phyloP scores from a whole-genome alignment of 2,113 vertebrate genomes.

The Sinocyclocheilus anshuiensis region DNA sequence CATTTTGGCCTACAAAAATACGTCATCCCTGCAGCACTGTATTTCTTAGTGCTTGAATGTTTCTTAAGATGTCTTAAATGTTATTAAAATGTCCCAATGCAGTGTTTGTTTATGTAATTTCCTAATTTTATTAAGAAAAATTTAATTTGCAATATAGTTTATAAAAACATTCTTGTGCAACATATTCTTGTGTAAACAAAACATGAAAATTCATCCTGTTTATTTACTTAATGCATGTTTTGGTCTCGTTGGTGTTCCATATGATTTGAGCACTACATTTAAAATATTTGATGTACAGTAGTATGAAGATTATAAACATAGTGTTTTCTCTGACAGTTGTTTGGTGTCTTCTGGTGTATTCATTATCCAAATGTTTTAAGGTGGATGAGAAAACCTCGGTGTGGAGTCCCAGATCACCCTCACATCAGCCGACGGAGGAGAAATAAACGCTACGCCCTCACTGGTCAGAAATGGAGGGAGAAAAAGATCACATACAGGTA shows the following conservation, averaged over 20 bases:
- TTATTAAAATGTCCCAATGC: too few relatives aligned
- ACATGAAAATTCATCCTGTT: not conserved
- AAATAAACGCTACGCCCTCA: slow-evolving; percentile 96
- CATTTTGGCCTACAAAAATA: not conserved
- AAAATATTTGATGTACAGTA: not conserved
- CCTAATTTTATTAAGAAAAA: not conserved
- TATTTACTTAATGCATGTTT: not conserved
- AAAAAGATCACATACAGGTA: slow-evolving; percentile 98
- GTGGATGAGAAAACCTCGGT: slow-evolving; percentile 97
- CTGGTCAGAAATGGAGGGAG: slow-evolving; percentile 96
- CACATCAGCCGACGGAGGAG: slow-evolving; percentile 84
- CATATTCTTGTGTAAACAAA: not conserved
- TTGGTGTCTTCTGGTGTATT: slow-evolving; percentile 11
- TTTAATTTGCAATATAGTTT: not conserved
- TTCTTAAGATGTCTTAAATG: not conserved
- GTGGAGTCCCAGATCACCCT: slow-evolving; percentile 93
- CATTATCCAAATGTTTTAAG: slow-evolving; percentile 66
- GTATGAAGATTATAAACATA: not conserved
- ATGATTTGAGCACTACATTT: not conserved
- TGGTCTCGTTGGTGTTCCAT: not conserved
- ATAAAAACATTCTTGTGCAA: not conserved
- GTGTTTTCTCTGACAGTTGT: not conserved
- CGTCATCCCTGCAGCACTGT: too few relatives aligned
- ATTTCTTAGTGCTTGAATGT: not conserved
- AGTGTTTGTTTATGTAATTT: not conserved